A percentile compares a stretch with the other conserved stretches of the same genome.
phyloP scores from a whole-genome alignment of 2,797 vertebrate genomes.

The Falco peregrinus region DNA sequence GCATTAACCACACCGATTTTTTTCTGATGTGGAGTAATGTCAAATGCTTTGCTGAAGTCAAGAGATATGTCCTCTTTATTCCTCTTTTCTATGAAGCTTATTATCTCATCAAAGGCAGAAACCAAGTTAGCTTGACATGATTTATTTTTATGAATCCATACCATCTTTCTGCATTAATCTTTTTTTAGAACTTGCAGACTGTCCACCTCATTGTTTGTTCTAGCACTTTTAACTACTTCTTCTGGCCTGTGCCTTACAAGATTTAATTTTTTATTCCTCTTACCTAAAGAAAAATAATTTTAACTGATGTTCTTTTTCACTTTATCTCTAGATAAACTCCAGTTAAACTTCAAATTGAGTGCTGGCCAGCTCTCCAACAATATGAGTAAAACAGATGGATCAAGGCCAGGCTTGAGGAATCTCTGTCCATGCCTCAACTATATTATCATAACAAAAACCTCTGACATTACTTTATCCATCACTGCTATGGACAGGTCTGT shows the following conservation, averaged over 20 bases:
- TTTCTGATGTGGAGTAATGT: constrained; percentile 45
- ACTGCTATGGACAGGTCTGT: background rate
- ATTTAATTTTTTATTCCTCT: background rate
- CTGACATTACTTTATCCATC: background rate
- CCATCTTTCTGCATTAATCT: background rate
- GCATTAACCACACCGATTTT: constrained; percentile 1
- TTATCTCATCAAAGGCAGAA: constrained; percentile 65
- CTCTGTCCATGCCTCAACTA: background rate
- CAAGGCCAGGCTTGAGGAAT: background rate
- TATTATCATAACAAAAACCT: background rate
- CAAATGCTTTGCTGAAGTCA: constrained; percentile 62
- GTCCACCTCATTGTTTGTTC: constrained; percentile 11
- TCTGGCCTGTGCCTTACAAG: background rate
- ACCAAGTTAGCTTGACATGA: constrained; percentile 47
- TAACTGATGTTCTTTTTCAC: background rate
- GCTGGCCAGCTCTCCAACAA: background rate
- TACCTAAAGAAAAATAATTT: background rate
- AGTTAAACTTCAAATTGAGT: background rate
- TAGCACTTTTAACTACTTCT: background rate
- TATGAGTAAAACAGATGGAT: background rate
- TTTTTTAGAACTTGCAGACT: background rate
- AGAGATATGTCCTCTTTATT: constrained; percentile 56
- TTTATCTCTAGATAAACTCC: background rate
- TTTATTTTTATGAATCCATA: constrained; percentile 52
- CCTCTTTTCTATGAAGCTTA: constrained; percentile 47